These are phyloP conservation scores for Nerophis lumbriciformis DNA, from an alignment of 2,113 vertebrate species.

Conservation along the genomic window DNA sequence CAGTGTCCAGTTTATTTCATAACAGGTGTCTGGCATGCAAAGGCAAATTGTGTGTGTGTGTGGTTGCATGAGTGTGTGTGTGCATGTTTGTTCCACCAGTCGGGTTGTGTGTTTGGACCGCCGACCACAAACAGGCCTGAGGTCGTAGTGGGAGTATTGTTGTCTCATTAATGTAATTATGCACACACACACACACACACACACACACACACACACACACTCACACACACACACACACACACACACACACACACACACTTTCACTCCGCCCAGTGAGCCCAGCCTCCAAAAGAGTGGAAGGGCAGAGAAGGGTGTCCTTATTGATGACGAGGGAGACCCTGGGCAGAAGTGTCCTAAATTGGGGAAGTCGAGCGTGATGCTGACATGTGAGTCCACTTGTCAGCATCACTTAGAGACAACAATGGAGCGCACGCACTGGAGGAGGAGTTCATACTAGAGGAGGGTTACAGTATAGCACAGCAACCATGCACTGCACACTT, in stretches of 20 bases:
- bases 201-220: constrained; percentile 18
- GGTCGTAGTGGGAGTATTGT: constrained; percentile 60
- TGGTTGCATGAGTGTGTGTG: constrained; percentile 10
- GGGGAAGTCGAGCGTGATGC: constrained; percentile 54
- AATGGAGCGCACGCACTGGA: constrained; percentile 31
- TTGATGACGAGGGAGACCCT: constrained; percentile 31
- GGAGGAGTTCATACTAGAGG: constrained; percentile 10
- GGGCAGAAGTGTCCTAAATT: constrained; percentile 54
- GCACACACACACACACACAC: constrained; percentile 23
- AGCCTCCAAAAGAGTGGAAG: not conserved
- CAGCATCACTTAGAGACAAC: constrained; percentile 64
- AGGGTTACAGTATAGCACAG: not conserved
- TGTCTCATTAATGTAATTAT: constrained; percentile 75
- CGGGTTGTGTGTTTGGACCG: constrained; percentile 48
- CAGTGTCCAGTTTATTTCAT: constrained; percentile 40
- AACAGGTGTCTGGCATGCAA: constrained; percentile 58
- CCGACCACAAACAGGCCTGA: constrained; percentile 65
- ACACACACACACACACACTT: not conserved
- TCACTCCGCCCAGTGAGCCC: too few relatives aligned
- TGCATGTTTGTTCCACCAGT: constrained; percentile 34
- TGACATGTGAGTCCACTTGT: constrained; percentile 64
- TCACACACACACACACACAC: constrained; percentile 12
- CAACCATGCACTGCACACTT: too few relatives aligned
- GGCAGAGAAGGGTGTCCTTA: constrained; percentile 33
- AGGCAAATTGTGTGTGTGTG: constrained; percentile 44